Conservation (phyloP, 92 coral and sea anemone species). For the Parazoanthus darwini region DNA sequence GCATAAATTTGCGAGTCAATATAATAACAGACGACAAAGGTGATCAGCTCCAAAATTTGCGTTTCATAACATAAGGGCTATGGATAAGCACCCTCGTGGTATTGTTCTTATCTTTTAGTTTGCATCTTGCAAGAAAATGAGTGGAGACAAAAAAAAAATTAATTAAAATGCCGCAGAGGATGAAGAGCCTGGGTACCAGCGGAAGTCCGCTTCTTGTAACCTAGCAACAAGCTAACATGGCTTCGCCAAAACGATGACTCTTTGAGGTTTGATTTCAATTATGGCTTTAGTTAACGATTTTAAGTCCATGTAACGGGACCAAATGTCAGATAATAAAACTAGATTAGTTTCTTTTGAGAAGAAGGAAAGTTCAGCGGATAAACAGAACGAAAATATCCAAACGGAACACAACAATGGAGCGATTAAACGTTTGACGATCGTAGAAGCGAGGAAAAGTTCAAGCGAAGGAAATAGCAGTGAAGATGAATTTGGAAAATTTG, state of each 20-base stretch:
- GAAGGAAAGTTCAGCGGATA: background rate
- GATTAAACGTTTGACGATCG: background rate
- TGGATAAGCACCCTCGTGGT: no score
- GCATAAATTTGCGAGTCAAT: no score
- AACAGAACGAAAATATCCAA: background rate
- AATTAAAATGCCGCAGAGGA: no score
- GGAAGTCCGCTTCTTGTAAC: slow-evolving; percentile 1
- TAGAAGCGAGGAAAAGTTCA: background rate
- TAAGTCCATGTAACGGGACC: slow-evolving; percentile 11
- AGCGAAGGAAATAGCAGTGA: slow-evolving; percentile 9
- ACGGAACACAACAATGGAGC: background rate
- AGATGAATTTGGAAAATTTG: slow-evolving; percentile 55
- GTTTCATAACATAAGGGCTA: no score
- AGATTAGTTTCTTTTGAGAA: background rate
- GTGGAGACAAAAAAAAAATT: no score
- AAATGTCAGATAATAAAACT: slow-evolving; percentile 27
- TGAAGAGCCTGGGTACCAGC: slow-evolving; percentile 9
- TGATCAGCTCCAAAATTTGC: no score
- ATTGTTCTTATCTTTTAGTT: no score
- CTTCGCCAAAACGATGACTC: background rate
- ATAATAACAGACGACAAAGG: no score
- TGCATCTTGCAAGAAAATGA: no score
- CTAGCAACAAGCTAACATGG: slow-evolving; percentile 41
- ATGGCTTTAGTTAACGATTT: slow-evolving; percentile 29
- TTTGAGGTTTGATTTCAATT: background rate